Evolutionary conservation across 2,888 invertebrate genomes (phyloP), one percentile per base, ranked within the genome.

Genomic region (Blera fallax): DNA sequence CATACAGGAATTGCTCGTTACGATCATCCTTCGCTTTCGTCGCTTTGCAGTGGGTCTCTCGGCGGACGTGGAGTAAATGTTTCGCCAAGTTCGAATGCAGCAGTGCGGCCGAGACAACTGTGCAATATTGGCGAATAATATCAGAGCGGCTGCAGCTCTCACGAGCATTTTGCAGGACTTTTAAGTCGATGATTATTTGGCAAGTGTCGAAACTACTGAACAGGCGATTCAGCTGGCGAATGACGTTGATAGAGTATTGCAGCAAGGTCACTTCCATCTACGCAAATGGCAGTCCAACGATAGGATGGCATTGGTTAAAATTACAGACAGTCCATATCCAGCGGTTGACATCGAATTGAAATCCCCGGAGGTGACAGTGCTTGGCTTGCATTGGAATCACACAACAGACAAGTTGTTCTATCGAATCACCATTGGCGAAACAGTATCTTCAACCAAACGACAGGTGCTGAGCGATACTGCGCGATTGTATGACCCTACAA

Each of bases 11-110:
- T 50, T 34, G 21, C 34, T 65, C n/a, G 14, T 32, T 11, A 50
- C 85, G 10, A 84, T 88, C 6, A 87, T 88, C 16, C 11, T 80
- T 11, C 80, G 87, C 2, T 88, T 88, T 29, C 64, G 88, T 18
- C 34, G 62, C 5, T 83, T 87, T 60, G 40, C 50, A 18, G 69
- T 87, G 40, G 88, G 87, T 4, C 83, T 88, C 43, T 88, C 88
- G 0, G 76, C 83, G 21, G 88, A 88, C 16, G 72, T 88, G 2
- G 85, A 87, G n/a, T 78, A 88, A 6, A 88, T 89, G 88, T 89
- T 87, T 67, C 78, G 87, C 6, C 81, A 87, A 29, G 73, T 88
- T 2, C 60, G 62, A 29, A 27, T 81, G 54, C 76, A 79, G 32
- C 70, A 73, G 37, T 72, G 70, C n/a, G 72, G 32, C n/a, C 18